phyloP scores from a whole-genome alignment of 23 tunicate genomes.

The Trididemnum miniatum region DNA sequence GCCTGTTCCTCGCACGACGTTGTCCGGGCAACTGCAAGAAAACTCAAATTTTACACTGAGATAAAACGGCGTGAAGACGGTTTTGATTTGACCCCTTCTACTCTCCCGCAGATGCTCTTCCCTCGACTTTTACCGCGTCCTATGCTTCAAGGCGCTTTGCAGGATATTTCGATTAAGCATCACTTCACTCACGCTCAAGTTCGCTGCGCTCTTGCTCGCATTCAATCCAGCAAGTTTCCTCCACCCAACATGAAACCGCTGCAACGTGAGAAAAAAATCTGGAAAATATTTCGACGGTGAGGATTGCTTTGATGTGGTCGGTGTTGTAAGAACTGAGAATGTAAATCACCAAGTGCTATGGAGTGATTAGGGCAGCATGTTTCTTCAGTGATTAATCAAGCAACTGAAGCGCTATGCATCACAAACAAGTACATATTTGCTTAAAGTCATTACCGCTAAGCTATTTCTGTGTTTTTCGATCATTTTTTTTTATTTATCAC shows the following conservation, averaged over 20 bases:
- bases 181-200: conserved; percentile 77
- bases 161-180: conserved; percentile 68
- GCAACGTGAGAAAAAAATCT: conserved; percentile 4
- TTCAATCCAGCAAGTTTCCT: conserved; percentile 62
- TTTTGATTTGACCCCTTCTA: conserved; percentile 72
- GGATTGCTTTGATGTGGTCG: too few species aligned
- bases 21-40: conserved; percentile 49
- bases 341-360: too few species aligned
- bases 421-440: too few species aligned
- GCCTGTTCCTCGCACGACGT: conserved; percentile 73
- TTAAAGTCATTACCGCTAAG: too few species aligned
- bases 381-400: too few species aligned
- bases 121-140: conserved; percentile 80
- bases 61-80: conserved; percentile 76
- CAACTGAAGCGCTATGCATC: too few species aligned
- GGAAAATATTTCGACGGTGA: conserved; percentile 14
- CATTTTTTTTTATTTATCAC: too few species aligned
- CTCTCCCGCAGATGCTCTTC: conserved; percentile 53
- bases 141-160: conserved; percentile 44
- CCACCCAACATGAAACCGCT: neutral
- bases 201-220: conserved; percentile 51
- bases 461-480: too few species aligned
- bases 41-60: conserved; percentile 65
- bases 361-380: too few species aligned
- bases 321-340: too few species aligned